phyloP scores from a whole-genome alignment of 2,113 vertebrate species.

The Pangasianodon hypophthalmus region DNA sequence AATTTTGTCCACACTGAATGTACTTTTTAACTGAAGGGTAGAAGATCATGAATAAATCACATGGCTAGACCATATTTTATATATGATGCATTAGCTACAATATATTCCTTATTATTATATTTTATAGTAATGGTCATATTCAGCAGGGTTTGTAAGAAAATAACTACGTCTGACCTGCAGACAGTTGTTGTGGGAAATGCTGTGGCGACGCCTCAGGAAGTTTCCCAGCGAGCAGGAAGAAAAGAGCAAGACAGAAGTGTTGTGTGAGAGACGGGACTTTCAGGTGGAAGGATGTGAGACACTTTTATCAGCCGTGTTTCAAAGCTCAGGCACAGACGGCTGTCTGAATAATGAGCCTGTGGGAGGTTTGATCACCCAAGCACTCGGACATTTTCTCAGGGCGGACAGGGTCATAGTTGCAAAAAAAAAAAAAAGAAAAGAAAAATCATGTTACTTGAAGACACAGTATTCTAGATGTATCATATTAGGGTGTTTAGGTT shows the following conservation, averaged over 20 bases:
- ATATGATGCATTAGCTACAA: neutral
- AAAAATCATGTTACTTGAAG: neutral
- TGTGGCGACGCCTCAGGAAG: conserved; percentile 15
- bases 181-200: conserved; percentile 10
- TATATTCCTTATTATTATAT: neutral
- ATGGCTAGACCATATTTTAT: neutral
- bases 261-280: neutral
- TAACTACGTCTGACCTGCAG: neutral
- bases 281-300: conserved; percentile 20
- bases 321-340: neutral
- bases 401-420: neutral
- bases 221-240: conserved; percentile 14
- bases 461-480: neutral
- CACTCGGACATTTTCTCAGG: too few relatives aligned
- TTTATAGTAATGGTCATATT: neutral
- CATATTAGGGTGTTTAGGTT: neutral
- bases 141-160: neutral
- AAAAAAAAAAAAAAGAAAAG: neutral
- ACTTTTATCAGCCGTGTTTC: conserved; percentile 35
- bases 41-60: too few relatives aligned
- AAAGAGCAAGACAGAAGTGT: conserved; percentile 1
- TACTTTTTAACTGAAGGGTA: too few relatives aligned
- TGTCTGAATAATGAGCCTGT: neutral
- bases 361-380: neutral
- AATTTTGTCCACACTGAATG: neutral